phyloP scores from a whole-genome alignment of 2,888 invertebrate genomes.

The Zygothrica quintamaculata region DNA sequence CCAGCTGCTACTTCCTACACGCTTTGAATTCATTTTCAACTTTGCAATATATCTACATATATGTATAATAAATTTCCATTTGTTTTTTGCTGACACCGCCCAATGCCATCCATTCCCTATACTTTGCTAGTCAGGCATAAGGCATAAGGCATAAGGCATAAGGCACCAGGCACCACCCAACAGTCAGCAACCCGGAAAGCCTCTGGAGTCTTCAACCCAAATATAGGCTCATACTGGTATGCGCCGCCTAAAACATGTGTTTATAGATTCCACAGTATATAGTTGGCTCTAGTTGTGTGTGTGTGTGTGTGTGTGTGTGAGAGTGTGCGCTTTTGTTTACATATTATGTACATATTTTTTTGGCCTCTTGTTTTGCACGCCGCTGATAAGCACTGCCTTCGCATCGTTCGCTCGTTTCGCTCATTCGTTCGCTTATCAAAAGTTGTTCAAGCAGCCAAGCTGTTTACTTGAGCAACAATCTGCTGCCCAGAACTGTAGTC shows the following conservation, averaged over 20 bases:
- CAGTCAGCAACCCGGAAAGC: slow-evolving; percentile 2
- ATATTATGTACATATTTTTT: slow-evolving; percentile 72
- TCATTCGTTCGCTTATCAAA: slow-evolving; percentile 66
- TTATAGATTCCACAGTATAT: slow-evolving; percentile 50
- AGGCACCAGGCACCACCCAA: no score
- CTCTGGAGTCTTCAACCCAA: slow-evolving; percentile 9
- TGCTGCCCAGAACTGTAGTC: slow-evolving; percentile 55
- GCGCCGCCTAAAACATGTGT: slow-evolving; percentile 69
- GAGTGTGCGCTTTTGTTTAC: slow-evolving; percentile 60
- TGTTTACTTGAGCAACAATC: slow-evolving; percentile 77
- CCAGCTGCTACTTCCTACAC: slow-evolving; percentile 55
- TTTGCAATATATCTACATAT: slow-evolving; percentile 74
- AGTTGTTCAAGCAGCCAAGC: slow-evolving; percentile 68
- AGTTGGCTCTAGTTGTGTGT: slow-evolving; percentile 7
- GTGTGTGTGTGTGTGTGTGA: slow-evolving; percentile 20
- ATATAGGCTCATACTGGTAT: slow-evolving; percentile 63
- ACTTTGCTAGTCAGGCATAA: slow-evolving; percentile 9
- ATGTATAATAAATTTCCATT: slow-evolving; percentile 76
- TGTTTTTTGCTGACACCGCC: slow-evolving; percentile 42
- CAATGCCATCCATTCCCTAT: neutral
- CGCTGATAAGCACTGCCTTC: slow-evolving; percentile 56
- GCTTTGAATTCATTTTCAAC: slow-evolving; percentile 69
- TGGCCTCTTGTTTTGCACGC: slow-evolving; percentile 67
- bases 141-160: no score
- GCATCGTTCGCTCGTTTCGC: neutral